Percentiles rank a stretch among this genome's conserved stretches.
These are phyloP conservation scores for Diarsia rubi DNA, from an alignment of 2,888 invertebrate species.

Conservation along the genomic window DNA sequence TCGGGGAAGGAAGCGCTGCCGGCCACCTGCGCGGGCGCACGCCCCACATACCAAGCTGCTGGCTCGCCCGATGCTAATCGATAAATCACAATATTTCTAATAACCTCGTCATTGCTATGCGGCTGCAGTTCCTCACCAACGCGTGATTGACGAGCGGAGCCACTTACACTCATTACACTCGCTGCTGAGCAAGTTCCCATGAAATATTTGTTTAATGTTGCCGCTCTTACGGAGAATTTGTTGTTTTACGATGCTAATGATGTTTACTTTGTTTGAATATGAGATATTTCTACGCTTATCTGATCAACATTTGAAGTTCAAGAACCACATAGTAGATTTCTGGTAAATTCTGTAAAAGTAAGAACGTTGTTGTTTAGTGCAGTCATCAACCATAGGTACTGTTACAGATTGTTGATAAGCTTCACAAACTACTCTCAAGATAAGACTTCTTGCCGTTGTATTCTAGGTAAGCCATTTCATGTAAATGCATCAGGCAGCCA, in stretches of 20 bases:
- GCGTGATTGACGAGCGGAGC: conserved; percentile 5
- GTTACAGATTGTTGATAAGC: neutral
- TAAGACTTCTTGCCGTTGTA: too few species aligned
- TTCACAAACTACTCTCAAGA: neutral
- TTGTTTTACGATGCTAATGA: conserved; percentile 37
- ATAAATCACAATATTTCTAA: conserved; percentile 64
- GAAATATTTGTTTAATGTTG: conserved; percentile 38
- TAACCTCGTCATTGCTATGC: conserved; percentile 40
- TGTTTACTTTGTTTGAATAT: conserved; percentile 31
- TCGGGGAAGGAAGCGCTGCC: conserved; percentile 85
- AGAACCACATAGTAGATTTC: neutral
- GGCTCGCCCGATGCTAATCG: conserved; percentile 59
- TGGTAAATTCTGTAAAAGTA: neutral
- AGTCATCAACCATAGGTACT: neutral
- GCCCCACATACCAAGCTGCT: conserved; percentile 53
- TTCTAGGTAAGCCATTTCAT: conserved; percentile 16
- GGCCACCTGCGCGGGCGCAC: conserved; percentile 70
- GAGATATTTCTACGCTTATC: conserved; percentile 8
- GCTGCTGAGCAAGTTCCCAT: conserved; percentile 41
- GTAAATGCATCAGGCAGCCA: conserved; percentile 20
- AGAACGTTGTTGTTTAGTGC: too few species aligned
- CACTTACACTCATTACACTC: conserved; percentile 22
- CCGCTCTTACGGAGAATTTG: conserved; percentile 31
- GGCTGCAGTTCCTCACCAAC: neutral
- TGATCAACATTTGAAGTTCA: conserved; percentile 2